Evolutionary conservation across 2,797 vertebrate genomes (phyloP).

Genomic region (Holocentrus rufus): DNA sequence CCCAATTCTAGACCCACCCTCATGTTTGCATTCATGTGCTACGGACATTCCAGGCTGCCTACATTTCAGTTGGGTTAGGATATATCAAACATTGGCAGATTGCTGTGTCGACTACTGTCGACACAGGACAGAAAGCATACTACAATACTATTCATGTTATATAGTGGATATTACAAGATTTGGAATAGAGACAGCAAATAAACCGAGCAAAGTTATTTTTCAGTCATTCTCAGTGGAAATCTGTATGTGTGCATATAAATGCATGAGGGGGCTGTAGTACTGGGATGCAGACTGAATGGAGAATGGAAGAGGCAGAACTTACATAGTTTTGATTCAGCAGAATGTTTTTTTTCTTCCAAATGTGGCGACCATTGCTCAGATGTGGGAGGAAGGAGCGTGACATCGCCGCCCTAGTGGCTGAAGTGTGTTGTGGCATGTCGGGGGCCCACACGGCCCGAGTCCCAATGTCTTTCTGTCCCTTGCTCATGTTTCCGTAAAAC

Average conservation of each 20-base stretch:
- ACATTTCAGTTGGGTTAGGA: constrained; percentile 21
- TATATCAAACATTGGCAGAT: constrained; percentile 37
- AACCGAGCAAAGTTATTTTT: constrained; percentile 3
- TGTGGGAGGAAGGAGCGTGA: neutral
- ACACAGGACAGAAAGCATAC: constrained; percentile 34
- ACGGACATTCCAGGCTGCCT: constrained; percentile 19
- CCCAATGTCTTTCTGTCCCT: constrained; percentile 47
- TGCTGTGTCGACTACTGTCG: constrained; percentile 22
- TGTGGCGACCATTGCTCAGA: constrained; percentile 26
- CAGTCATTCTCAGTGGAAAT: constrained; percentile 32
- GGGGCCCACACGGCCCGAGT: constrained; percentile 11
- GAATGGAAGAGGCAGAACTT: constrained; percentile 6
- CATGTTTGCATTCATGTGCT: constrained; percentile 15
- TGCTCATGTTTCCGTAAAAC: constrained; percentile 67
- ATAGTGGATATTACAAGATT: constrained; percentile 26
- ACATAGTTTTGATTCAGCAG: constrained; percentile 22
- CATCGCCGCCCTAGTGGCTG: constrained; percentile 12
- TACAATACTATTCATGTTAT: constrained; percentile 36
- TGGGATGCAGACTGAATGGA: constrained; percentile 31
- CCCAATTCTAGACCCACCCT: constrained; percentile 29
- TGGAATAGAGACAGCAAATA: constrained; percentile 62
- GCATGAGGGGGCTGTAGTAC: constrained; percentile 6
- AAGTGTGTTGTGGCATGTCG: neutral
- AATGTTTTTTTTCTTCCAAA: constrained; percentile 12
- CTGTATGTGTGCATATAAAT: neutral